Evolutionary conservation across 2,797 vertebrate species (phyloP).

Genomic region (Rhinichthys osculus): DNA sequence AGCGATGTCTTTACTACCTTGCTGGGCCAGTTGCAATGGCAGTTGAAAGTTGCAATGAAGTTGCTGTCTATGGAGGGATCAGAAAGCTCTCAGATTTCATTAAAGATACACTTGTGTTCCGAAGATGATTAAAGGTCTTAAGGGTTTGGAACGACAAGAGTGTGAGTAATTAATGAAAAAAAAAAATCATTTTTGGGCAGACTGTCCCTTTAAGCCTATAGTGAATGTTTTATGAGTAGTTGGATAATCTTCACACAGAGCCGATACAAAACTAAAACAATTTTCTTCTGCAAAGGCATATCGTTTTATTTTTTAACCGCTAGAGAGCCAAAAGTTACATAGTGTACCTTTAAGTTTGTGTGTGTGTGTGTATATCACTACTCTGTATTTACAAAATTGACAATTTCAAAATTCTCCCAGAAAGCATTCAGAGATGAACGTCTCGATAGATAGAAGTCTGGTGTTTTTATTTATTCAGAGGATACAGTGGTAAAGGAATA

Average conservation of each 20-base stretch:
- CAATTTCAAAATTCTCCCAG: background rate
- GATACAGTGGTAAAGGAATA: conserved; percentile 66
- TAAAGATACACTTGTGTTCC: too few relatives aligned
- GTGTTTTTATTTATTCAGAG: conserved; percentile 65
- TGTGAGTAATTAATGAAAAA: too few relatives aligned
- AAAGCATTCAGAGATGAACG: background rate
- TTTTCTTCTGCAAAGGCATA: background rate
- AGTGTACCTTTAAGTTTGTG: background rate
- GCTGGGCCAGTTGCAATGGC: too few relatives aligned
- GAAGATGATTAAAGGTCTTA: too few relatives aligned
- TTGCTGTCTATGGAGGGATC: too few relatives aligned
- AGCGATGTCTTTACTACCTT: too few relatives aligned
- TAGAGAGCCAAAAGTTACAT: background rate
- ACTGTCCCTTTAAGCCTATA: background rate
- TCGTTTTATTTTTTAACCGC: background rate
- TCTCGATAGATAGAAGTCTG: background rate
- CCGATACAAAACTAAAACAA: background rate
- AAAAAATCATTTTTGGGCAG: too few relatives aligned
- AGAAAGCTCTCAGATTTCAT: too few relatives aligned
- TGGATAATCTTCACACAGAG: background rate
- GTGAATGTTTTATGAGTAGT: background rate
- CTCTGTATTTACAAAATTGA: background rate
- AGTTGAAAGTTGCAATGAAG: too few relatives aligned
- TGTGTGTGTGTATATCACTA: background rate
- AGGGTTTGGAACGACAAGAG: too few relatives aligned